Evolutionary conservation across 2,888 invertebrate species (phyloP).

Genomic region (Drosophila anceps): DNA sequence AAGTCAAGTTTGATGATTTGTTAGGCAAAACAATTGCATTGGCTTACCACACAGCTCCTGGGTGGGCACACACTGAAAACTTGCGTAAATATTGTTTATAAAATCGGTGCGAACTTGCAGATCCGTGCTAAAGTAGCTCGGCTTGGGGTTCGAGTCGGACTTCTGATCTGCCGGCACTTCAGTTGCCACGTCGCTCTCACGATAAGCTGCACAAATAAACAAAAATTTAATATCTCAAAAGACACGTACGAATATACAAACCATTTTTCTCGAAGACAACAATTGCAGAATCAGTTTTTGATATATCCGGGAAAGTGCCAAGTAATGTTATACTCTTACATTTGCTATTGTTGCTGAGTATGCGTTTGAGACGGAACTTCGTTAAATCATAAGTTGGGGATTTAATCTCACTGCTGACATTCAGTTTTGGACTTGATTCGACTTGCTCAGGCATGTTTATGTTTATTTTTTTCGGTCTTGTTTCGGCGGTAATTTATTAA

Average conservation of each 20-base stretch:
- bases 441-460: constrained; percentile 50
- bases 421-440: constrained; percentile 40
- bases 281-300: constrained; percentile 88
- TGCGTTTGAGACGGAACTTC: constrained; percentile 88
- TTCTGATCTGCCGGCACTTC: constrained; percentile 11
- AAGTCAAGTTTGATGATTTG: too few species aligned
- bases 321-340: constrained; percentile 89
- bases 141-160: constrained; percentile 28
- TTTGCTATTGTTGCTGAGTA: constrained; percentile 90
- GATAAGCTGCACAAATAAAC: constrained; percentile 86
- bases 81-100: constrained; percentile 94
- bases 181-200: constrained; percentile 84
- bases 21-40: too few species aligned
- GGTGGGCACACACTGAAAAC: constrained; percentile 90
- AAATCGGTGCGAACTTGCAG: constrained; percentile 88
- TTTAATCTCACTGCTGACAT: constrained; percentile 51
- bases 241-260: constrained; percentile 10
- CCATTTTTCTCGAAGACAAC: constrained; percentile 92
- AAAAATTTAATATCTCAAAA: background rate
- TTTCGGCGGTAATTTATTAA: constrained; percentile 22
- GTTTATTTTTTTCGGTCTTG: constrained; percentile 29
- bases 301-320: constrained; percentile 88
- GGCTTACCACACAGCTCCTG: constrained; percentile 88
- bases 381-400: constrained; percentile 86
- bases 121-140: constrained; percentile 87